Base-by-base conservation (phyloP, 2,888 invertebrate species). In the Lepidocyrtoides sp. region DNA sequence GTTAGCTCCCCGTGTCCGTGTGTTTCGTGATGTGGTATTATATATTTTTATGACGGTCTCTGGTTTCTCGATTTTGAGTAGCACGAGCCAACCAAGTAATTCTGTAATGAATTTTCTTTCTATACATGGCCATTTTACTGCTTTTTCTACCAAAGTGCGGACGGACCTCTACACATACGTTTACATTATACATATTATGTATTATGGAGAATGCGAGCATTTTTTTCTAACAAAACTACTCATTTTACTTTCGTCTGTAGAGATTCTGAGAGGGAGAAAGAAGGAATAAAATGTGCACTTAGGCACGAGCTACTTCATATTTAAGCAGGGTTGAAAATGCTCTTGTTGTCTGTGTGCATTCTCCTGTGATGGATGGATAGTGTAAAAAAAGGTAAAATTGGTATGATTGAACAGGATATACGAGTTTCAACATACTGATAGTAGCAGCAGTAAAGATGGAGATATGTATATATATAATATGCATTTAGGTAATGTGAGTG, bases 291-390 rank as follows among this genome's bases (percentile, higher is more conserved):
- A 17, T 14, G 63, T 63, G 29, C 63, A 29, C 63, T 63, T 29
- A 41, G 69, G 36, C 41, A 69, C 69, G 69, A n/a, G 36, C 41
- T 20, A 36, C 41, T n/a, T 69, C n/a, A 60, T 41, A 69, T 69
- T 41, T 17, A 69, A 69, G 8, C 36, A 36, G 69, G 20, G 69
- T 17, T 41, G 36, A 69, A 36, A 36, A 48, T 54, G 54, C 20
- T 54, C 3, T 7, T 36, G 36, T 26, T 60, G 60, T 20, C n/a
- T 57, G 57, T 60, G 12, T 17, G 17, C 60, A 26, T 26, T 60
- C 29, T 72, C 1, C 26, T 60, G 29, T 86, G 86, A 86, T 44
- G 77, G 86, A 86, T 86, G 60, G 60, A 77, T 77, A 51, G 85
- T 26, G 57, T 57, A 75, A 54, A 54, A 29, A 54, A 77, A 86